Percentiles rank a stretch among this genome's conserved stretches.
These are phyloP conservation scores for Corythoichthys haematopterus DNA, from an alignment of 2,113 vertebrate genomes.

Conservation along the genomic window DNA sequence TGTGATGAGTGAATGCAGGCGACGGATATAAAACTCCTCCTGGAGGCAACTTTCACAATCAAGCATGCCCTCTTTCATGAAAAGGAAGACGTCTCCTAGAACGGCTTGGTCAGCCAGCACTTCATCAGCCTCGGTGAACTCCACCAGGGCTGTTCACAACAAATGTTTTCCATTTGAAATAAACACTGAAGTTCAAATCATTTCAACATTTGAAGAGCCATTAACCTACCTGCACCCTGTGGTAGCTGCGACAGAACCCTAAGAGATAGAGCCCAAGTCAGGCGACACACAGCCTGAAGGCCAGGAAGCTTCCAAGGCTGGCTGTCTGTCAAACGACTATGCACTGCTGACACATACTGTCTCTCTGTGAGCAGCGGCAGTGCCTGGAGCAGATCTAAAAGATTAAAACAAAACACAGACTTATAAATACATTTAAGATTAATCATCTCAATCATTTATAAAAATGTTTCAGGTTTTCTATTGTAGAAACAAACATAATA, in stretches of 20 bases:
- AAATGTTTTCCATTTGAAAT: neutral
- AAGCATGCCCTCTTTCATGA: conserved; percentile 88
- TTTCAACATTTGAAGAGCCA: neutral
- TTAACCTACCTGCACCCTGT: conserved; percentile 80
- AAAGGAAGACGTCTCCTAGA: conserved; percentile 86
- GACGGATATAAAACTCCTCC: conserved; percentile 93
- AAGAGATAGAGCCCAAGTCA: conserved; percentile 89
- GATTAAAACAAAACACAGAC: neutral
- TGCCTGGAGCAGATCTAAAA: conserved; percentile 83
- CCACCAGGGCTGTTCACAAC: conserved; percentile 77
- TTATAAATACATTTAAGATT: neutral
- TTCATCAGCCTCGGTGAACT: conserved; percentile 96
- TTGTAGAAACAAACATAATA: neutral
- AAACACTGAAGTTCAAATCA: neutral
- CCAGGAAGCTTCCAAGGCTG: conserved; percentile 89
- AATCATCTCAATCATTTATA: neutral
- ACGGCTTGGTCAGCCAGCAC: conserved; percentile 86
- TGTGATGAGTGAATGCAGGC: conserved; percentile 88
- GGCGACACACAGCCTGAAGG: conserved; percentile 85
- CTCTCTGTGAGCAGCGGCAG: conserved; percentile 85
- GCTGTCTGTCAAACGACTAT: conserved; percentile 83
- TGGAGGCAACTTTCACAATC: conserved; percentile 83
- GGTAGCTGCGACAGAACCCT: conserved; percentile 89
- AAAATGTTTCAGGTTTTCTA: neutral
- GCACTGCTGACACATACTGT: conserved; percentile 88